Evolutionary conservation across 1,140 invertebrate genomes (phyloP).

Genomic region (Calephelis nemesis): DNA sequence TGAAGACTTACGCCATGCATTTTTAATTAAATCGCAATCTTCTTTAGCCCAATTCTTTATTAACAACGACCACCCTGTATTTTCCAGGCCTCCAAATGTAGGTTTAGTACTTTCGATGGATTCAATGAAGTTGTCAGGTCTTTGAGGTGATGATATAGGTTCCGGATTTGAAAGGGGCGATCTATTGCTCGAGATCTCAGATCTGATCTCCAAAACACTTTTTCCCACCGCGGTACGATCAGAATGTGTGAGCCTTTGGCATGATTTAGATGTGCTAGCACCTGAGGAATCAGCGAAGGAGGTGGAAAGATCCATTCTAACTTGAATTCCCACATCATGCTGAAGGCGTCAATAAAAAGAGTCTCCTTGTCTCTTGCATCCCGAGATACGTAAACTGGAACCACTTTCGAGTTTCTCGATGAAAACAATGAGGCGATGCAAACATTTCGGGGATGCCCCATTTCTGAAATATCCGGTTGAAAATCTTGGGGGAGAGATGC

Average conservation of each 20-base stretch:
- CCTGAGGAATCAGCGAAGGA: slow-evolving; percentile 29
- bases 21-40: too few species aligned
- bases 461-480: background rate
- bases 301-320: slow-evolving; percentile 39
- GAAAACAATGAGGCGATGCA: too few species aligned
- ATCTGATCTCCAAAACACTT: slow-evolving; percentile 31
- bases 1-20: too few species aligned
- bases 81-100: slow-evolving; percentile 13
- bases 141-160: slow-evolving; percentile 17
- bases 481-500: slow-evolving; percentile 9
- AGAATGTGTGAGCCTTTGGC: slow-evolving; percentile 30
- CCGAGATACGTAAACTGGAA: too few species aligned
- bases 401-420: too few species aligned
- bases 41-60: too few species aligned
- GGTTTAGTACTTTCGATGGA: slow-evolving; percentile 3
- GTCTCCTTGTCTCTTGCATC: too few species aligned
- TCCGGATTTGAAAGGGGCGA: slow-evolving; percentile 10
- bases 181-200: slow-evolving; percentile 22
- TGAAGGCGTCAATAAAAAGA: too few species aligned
- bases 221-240: slow-evolving; percentile 32
- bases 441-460: too few species aligned
- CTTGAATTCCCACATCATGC: too few species aligned
- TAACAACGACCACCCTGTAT: background rate
- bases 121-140: slow-evolving; percentile 1
- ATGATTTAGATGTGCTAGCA: slow-evolving; percentile 31